Evolutionary conservation across 2,113 vertebrate species (phyloP).

Genomic region (Tyrannus savana): DNA sequence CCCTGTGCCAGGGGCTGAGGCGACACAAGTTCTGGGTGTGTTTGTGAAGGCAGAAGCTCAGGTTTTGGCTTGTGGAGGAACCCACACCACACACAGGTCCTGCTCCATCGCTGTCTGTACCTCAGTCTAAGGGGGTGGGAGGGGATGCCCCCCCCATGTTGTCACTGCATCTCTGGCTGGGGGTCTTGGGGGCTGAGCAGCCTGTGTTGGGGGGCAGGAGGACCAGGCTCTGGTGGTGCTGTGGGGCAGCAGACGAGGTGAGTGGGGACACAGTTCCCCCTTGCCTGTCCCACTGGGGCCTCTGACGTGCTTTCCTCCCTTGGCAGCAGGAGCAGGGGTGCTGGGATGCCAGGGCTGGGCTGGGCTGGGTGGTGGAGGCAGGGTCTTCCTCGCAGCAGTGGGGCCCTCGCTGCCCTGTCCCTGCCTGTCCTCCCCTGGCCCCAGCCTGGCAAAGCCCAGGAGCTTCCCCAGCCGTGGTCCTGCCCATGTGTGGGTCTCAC

Average conservation of each 20-base stretch:
- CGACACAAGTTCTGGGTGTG: not conserved
- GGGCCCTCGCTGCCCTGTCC: not conserved
- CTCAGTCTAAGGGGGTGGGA: not conserved
- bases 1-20: not conserved
- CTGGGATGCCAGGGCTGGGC: not conserved
- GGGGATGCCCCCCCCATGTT: accelerated
- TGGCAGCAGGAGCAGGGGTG: accelerated
- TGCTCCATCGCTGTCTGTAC: accelerated
- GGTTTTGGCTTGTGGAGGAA: accelerated
- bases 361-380: not conserved
- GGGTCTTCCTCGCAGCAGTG: accelerated
- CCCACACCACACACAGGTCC: accelerated
- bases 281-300: no score
- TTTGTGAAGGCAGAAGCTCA: not conserved
- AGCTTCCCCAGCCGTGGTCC: not conserved
- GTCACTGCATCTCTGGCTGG: accelerated
- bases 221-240: not conserved
- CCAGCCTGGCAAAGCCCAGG: not conserved
- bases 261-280: accelerated
- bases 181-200: not conserved
- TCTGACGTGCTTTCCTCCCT: not conserved
- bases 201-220: accelerated
- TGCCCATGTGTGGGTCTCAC: accelerated
- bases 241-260: accelerated
- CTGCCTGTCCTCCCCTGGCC: not conserved